Conservation (phyloP, 2,888 invertebrate genomes). For the Calameuta filiformis region DNA sequence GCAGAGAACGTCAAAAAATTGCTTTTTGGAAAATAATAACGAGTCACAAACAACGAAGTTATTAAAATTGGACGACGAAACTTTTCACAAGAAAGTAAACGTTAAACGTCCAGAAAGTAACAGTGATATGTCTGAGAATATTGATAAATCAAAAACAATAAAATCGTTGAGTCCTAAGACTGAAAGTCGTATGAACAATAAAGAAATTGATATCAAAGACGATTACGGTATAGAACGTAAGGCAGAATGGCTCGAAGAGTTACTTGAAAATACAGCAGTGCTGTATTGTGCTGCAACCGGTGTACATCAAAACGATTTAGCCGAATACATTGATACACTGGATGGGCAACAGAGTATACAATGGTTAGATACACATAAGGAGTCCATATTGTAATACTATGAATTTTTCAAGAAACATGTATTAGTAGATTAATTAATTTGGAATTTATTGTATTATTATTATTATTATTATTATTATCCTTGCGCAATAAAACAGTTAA, state of each 20-base stretch:
- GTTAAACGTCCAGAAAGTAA: background rate
- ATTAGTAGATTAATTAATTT: slow-evolving; percentile 14
- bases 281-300: slow-evolving; percentile 59
- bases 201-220: background rate
- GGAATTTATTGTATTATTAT: background rate
- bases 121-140: background rate
- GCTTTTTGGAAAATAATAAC: background rate
- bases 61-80: background rate
- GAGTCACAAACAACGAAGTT: background rate
- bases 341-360: slow-evolving; percentile 48
- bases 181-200: background rate
- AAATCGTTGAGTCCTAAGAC: background rate
- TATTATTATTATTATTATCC: background rate
- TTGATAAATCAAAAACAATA: background rate
- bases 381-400: slow-evolving; percentile 5
- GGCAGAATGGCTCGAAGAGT: slow-evolving; percentile 39
- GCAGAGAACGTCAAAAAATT: background rate
- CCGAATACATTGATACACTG: slow-evolving; percentile 53
- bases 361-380: slow-evolving; percentile 46
- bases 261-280: slow-evolving; percentile 56
- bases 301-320: slow-evolving; percentile 52
- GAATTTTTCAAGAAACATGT: slow-evolving; percentile 13
- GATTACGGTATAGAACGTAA: background rate
- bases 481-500: background rate
- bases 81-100: background rate